Evolutionary conservation across 1,140 invertebrate genomes (phyloP).

Genomic region (Himalopsyche phryganea): DNA sequence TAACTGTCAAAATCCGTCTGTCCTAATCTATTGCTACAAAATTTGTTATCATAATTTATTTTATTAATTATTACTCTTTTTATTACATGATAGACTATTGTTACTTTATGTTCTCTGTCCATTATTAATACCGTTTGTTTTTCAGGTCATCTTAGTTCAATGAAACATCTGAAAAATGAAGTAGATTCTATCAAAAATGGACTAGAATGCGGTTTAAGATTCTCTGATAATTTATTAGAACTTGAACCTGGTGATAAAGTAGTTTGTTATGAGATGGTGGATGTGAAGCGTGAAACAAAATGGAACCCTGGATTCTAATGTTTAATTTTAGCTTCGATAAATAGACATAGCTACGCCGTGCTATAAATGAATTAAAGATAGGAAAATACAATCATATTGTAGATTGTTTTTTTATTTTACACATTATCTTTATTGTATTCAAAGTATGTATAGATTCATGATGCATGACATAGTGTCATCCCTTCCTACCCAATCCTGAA

Average conservation of each 20-base stretch:
- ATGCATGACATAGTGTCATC: too few species aligned
- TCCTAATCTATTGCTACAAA: too few species aligned
- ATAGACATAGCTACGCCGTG: neutral
- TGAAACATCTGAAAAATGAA: constrained; percentile 88
- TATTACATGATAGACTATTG: too few species aligned
- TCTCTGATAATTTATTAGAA: constrained; percentile 61
- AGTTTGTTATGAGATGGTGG: constrained; percentile 68
- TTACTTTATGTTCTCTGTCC: too few species aligned
- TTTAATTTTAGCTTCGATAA: neutral
- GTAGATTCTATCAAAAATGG: constrained; percentile 79
- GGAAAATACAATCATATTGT: neutral
- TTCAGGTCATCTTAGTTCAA: constrained; percentile 68
- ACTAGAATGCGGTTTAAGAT: constrained; percentile 81
- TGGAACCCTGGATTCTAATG: constrained; percentile 84
- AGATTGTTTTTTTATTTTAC: neutral
- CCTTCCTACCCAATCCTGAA: too few species aligned
- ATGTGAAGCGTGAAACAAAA: constrained; percentile 60
- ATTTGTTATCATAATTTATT: too few species aligned
- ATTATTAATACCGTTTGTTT: too few species aligned
- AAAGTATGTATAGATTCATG: too few species aligned
- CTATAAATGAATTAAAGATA: neutral
- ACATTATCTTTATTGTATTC: too few species aligned
- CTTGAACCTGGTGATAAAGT: constrained; percentile 77
- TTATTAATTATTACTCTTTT: too few species aligned
- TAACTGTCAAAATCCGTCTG: too few species aligned